Evolutionary conservation across 2,797 vertebrate species (phyloP).

Genomic region (Chelmon rostratus): DNA sequence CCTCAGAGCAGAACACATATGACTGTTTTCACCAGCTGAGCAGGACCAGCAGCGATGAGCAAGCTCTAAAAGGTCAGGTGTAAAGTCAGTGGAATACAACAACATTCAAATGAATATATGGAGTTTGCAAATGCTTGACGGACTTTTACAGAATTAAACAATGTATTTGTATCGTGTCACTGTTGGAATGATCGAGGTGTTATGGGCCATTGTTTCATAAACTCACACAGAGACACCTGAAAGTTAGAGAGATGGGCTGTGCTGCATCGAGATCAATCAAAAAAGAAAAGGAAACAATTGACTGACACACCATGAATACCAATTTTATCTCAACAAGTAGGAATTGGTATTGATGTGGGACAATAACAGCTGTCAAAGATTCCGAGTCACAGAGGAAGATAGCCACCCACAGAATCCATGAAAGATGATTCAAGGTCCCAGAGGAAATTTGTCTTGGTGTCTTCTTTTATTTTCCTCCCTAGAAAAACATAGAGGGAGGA

Average conservation of each 20-base stretch:
- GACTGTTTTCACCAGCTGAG: not conserved
- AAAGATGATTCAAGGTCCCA: slow-evolving; percentile 69
- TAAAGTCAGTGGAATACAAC: not conserved
- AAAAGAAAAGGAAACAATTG: slow-evolving; percentile 51
- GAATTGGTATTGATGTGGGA: slow-evolving; percentile 65
- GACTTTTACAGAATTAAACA: not conserved
- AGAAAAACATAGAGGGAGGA: slow-evolving; percentile 44
- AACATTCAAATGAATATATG: not conserved
- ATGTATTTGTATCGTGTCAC: not conserved
- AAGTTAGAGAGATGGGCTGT: slow-evolving; percentile 41
- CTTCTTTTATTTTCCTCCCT: slow-evolving; percentile 57
- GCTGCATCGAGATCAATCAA: slow-evolving; percentile 57
- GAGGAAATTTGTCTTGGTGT: slow-evolving; percentile 65
- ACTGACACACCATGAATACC: slow-evolving; percentile 53
- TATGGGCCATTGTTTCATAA: not conserved
- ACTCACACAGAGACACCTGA: slow-evolving; percentile 18
- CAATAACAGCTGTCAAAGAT: slow-evolving; percentile 58
- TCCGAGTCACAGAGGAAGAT: slow-evolving; percentile 48
- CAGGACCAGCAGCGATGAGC: not conserved
- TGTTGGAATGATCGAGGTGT: not conserved
- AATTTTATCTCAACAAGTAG: slow-evolving; percentile 56
- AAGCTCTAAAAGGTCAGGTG: not conserved
- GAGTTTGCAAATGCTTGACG: not conserved
- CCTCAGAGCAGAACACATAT: not conserved
- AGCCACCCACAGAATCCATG: slow-evolving; percentile 60